phyloP scores from a whole-genome alignment of 2,888 invertebrate genomes.

The Diarsia brunnea region DNA sequence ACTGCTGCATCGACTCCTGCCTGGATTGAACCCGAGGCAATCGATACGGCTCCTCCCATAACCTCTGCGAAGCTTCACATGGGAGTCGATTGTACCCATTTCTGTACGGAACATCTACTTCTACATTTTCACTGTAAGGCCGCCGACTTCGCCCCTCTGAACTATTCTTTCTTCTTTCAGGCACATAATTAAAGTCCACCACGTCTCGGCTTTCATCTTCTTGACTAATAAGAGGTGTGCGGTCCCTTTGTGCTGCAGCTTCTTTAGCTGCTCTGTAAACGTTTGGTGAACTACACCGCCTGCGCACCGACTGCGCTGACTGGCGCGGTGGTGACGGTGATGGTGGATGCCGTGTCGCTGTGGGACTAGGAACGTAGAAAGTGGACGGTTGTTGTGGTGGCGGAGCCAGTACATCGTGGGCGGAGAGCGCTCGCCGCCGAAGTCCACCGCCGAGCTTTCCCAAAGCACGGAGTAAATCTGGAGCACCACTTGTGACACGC shows the following conservation, averaged over 20 bases:
- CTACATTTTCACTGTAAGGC: constrained; percentile 88
- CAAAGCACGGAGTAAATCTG: constrained; percentile 92
- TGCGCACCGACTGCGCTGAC: constrained; percentile 78
- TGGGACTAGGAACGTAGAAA: constrained; percentile 93
- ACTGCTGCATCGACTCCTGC: constrained; percentile 85
- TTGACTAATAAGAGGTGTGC: constrained; percentile 80
- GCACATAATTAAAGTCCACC: constrained; percentile 81
- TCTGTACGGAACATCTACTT: constrained; percentile 83
- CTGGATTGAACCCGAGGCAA: constrained; percentile 84
- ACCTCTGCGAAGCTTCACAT: constrained; percentile 77
- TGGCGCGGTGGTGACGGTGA: constrained; percentile 85
- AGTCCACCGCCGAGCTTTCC: constrained; percentile 93
- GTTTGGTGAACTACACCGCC: constrained; percentile 88
- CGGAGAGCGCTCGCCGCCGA: constrained; percentile 92
- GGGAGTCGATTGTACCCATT: constrained; percentile 84
- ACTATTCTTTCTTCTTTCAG: constrained; percentile 81
- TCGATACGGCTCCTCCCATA: constrained; percentile 88
- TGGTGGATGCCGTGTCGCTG: constrained; percentile 85
- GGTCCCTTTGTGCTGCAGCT: constrained; percentile 77
- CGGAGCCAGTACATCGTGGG: constrained; percentile 92
- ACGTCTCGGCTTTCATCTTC: constrained; percentile 86
- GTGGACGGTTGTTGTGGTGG: constrained; percentile 91
- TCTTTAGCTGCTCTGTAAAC: constrained; percentile 82
- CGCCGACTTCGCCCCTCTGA: constrained; percentile 81
- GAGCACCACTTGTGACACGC: constrained; percentile 90